Base-by-base conservation (phyloP, 2,888 invertebrate genomes). In the Agrilus cyanescens region DNA sequence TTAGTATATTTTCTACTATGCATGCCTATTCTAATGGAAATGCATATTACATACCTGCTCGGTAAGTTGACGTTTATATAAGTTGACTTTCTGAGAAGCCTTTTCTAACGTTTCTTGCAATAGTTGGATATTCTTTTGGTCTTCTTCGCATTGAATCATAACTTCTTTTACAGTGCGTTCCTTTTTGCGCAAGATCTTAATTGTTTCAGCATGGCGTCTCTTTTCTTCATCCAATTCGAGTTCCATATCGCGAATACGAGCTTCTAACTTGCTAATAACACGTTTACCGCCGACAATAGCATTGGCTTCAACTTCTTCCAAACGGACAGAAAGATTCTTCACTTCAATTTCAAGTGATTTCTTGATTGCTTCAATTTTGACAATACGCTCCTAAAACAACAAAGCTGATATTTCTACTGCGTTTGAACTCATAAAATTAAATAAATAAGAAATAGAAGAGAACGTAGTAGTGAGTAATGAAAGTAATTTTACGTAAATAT, bases 151-250 rank as follows among this genome's bases (percentile, higher is more conserved):
- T 69, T 91, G 90, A 59, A 94, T 83, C 72, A 93, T 80, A 52
- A 95, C 82, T 70, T 95, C 95, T 77, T 96, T 95, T 63, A 95
- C 84, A 62, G 83, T 82, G 62, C 94, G 89, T 68, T 96, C 95
- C 82, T 96, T 96, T 80, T 96, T 96, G 72, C 95, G 87, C 64
- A 95, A 76, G 68, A 94, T 91, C 78, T 94, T 94, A 69, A 94
- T 89, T 61, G 94, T 93, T 71, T 96, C 95, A 56, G 91, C 85
- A 72, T 96, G 95, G 66, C 94, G 84, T 67, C 94, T 85, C 76
- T 91, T 93, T 72, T 96, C 95, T 69, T 94, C 95, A 63, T 96
- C 95, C 55, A 90, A 71, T 70, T 94, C 94, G 57, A 91, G 74
- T 70, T 96, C 95, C 70, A 94, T 73, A 63, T 95, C 95, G 63